Evolutionary conservation across 2,113 vertebrate genomes (phyloP).

Genomic region (Athene cunicularia): DNA sequence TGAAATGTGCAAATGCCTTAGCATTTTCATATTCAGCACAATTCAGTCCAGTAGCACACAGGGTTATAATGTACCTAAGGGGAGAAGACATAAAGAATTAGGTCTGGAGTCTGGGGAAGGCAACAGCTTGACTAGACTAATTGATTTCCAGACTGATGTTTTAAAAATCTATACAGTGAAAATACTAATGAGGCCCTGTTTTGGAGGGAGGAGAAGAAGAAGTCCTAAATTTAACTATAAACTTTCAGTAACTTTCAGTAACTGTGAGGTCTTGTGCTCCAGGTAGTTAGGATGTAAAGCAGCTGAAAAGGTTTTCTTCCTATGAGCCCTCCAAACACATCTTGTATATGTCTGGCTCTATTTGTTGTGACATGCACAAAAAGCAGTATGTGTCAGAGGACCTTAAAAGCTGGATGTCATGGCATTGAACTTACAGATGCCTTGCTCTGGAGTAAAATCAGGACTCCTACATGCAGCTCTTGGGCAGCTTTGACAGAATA

Average conservation of each 20-base stretch:
- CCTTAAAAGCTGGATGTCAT: background rate
- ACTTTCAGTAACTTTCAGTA: conserved; percentile 13
- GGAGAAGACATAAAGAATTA: conserved; percentile 41
- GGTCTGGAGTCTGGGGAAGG: conserved; percentile 63
- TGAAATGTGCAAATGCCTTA: background rate
- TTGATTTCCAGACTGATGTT: conserved; percentile 50
- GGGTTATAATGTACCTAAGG: conserved; percentile 17
- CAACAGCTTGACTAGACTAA: conserved; percentile 55
- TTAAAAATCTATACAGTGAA: conserved; percentile 34
- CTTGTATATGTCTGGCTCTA: background rate
- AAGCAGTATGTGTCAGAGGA: background rate
- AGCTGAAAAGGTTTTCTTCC: background rate
- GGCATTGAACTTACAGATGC: background rate
- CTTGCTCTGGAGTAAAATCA: background rate
- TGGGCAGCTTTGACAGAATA: background rate
- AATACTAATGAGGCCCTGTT: conserved; percentile 20
- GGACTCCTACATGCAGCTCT: background rate
- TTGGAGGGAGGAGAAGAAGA: background rate
- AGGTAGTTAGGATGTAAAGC: background rate
- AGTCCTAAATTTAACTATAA: conserved; percentile 13
- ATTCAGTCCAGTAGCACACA: background rate
- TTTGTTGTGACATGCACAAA: background rate
- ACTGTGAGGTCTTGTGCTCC: background rate
- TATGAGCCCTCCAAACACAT: background rate
- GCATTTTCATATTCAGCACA: background rate